Evolutionary conservation across 1,140 invertebrate genomes (phyloP).

Genomic region (Drosophila takahashii): DNA sequence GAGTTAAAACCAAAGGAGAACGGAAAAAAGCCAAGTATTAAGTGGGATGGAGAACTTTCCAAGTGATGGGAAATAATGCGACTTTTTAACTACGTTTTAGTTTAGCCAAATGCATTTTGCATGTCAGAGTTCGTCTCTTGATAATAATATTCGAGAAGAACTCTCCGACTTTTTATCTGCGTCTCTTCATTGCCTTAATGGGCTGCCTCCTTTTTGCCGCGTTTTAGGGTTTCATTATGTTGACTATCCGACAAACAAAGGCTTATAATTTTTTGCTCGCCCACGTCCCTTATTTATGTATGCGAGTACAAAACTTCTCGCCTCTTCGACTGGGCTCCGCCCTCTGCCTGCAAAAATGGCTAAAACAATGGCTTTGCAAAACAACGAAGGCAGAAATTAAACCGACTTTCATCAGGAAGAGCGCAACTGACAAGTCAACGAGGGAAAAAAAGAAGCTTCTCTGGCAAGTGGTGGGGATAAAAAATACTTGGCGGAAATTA

Average conservation of each 20-base stretch:
- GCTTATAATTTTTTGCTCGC: conserved; percentile 67
- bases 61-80: conserved; percentile 79
- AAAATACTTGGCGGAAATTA: conserved; percentile 38
- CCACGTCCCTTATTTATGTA: conserved; percentile 35
- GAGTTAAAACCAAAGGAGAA: conserved; percentile 30
- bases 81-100: conserved; percentile 76
- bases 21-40: conserved; percentile 8
- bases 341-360: conserved; percentile 46
- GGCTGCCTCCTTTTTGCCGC: conserved; percentile 32
- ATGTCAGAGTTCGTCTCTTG: conserved; percentile 69
- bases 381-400: conserved; percentile 49
- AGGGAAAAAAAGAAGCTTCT: conserved; percentile 11
- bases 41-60: conserved; percentile 55
- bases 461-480: conserved; percentile 19
- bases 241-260: conserved; percentile 62
- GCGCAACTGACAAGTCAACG: conserved; percentile 21
- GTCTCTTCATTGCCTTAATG: conserved; percentile 57
- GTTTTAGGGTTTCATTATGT: conserved; percentile 54
- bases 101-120: conserved; percentile 76
- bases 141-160: conserved; percentile 61
- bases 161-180: conserved; percentile 31
- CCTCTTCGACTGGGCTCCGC: background rate
- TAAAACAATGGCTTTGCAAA: conserved; percentile 59
- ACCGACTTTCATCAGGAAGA: conserved; percentile 47
- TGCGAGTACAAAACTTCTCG: conserved; percentile 25